Evolutionary conservation across 2,888 invertebrate species (phyloP).

Genomic region (Drosophila maculinotata): DNA sequence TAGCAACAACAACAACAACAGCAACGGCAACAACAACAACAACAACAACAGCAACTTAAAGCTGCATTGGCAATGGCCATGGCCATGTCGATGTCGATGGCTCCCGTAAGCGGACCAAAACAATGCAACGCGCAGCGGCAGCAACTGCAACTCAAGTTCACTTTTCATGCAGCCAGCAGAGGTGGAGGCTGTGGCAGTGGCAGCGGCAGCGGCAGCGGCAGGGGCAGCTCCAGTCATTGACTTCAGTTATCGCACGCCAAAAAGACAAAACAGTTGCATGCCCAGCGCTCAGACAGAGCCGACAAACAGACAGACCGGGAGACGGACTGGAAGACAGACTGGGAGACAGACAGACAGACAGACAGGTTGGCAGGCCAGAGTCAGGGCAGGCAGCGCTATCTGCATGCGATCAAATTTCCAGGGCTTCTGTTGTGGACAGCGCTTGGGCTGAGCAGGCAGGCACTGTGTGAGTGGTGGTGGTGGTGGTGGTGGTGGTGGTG

Average conservation of each 20-base stretch:
- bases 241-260: constrained; percentile 80
- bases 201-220: constrained; percentile 1
- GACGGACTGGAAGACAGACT: constrained; percentile 10
- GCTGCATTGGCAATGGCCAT: constrained; percentile 42
- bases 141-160: constrained; percentile 75
- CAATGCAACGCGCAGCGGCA: constrained; percentile 60
- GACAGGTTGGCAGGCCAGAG: constrained; percentile 53
- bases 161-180: constrained; percentile 75
- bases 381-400: constrained; percentile 62
- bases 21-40: constrained; percentile 7
- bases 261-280: constrained; percentile 81
- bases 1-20: constrained; percentile 21
- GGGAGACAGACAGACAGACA: constrained; percentile 12
- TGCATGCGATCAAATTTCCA: constrained; percentile 80
- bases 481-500: not conserved
- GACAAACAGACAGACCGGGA: constrained; percentile 34
- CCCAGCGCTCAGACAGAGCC: constrained; percentile 19
- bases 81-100: constrained; percentile 53
- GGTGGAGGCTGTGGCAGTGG: constrained; percentile 7
- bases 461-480: no score
- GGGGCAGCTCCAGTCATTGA: constrained; percentile 73
- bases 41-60: no score
- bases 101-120: constrained; percentile 62
- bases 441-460: no score
- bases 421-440: constrained; percentile 69